A percentile compares a stretch with the other conserved stretches of the same genome.
Evolutionary conservation across 2,113 vertebrate species (phyloP).

Genomic region (Etia nguti): DNA sequence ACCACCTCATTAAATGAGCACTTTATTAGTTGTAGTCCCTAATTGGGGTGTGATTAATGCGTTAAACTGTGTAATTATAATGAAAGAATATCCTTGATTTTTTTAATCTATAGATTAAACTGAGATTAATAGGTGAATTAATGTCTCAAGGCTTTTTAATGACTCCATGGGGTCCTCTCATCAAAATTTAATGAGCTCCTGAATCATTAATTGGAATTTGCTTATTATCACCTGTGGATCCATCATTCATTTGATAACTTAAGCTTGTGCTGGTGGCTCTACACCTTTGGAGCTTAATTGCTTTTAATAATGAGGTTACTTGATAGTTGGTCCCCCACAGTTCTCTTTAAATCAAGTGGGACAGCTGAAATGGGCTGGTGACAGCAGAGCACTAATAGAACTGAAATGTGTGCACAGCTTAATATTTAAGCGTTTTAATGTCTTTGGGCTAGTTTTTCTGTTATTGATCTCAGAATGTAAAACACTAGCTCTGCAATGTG

Average conservation of each 20-base stretch:
- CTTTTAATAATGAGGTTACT: not conserved
- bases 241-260: constrained; percentile 33
- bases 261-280: not conserved
- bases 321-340: not conserved
- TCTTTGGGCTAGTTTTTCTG: not conserved
- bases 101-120: constrained; percentile 39
- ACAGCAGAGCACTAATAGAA: not conserved
- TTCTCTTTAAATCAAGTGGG: not conserved
- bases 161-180: constrained; percentile 37
- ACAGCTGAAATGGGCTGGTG: not conserved
- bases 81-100: constrained; percentile 25
- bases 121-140: constrained; percentile 50
- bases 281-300: constrained; percentile 8
- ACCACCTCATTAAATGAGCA: constrained; percentile 5
- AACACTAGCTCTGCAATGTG: not conserved
- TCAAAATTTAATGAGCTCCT: constrained; percentile 56
- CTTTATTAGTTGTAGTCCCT: constrained; percentile 3
- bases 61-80: constrained; percentile 43
- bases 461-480: not conserved
- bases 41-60: constrained; percentile 50
- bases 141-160: constrained; percentile 46
- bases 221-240: constrained; percentile 67
- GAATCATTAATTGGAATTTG: constrained; percentile 67
- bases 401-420: not conserved
- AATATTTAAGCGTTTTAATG: not conserved